Conservation (phyloP, 2,113 vertebrate genomes). For the Eulacestoma nigropectus region DNA sequence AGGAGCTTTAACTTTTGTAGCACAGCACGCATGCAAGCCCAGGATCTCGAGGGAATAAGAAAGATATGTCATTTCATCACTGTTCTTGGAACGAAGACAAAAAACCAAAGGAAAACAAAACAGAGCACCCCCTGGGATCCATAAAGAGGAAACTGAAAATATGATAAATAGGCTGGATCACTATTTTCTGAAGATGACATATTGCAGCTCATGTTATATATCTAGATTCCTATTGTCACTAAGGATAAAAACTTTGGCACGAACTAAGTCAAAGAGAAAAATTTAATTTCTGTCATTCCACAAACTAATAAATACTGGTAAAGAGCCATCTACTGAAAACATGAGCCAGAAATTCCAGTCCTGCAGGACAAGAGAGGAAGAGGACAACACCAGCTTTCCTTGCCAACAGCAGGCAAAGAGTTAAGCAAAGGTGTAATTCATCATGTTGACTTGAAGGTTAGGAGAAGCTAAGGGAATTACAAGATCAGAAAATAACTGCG, state of each 20-base stretch:
- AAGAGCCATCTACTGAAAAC: constrained; percentile 7
- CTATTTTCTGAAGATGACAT: constrained; percentile 27
- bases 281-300: constrained; percentile 20
- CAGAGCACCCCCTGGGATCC: constrained; percentile 27
- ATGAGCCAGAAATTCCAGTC: constrained; percentile 33
- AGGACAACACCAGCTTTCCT: background rate
- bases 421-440: constrained; percentile 24
- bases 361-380: background rate
- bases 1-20: constrained; percentile 19
- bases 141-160: constrained; percentile 41
- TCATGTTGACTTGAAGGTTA: background rate
- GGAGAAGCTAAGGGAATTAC: background rate
- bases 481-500: constrained; percentile 2
- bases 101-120: constrained; percentile 51
- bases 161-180: background rate
- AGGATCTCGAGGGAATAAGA: constrained; percentile 16
- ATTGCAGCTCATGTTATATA: constrained; percentile 7
- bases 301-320: constrained; percentile 19
- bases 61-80: constrained; percentile 3
- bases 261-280: background rate
- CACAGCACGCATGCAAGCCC: background rate
- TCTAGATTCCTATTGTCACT: background rate
- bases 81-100: background rate
- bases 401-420: background rate
- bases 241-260: constrained; percentile 22